phyloP scores from a whole-genome alignment of 2,797 vertebrate genomes.

The Sternarchorhynchus goeldii region DNA sequence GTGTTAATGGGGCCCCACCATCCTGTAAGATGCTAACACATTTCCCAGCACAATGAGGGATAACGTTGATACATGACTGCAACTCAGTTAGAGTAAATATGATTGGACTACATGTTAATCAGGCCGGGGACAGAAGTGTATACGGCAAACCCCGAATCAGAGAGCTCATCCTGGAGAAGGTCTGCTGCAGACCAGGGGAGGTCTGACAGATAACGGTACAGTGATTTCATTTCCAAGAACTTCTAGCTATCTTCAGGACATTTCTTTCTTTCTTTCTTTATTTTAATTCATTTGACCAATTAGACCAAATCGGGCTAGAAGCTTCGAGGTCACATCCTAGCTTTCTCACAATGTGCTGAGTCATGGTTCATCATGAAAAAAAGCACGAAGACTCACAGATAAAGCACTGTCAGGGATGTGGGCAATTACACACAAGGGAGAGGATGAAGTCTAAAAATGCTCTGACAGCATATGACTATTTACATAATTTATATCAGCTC shows the following conservation, averaged over 20 bases:
- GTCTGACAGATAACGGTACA: slow-evolving; percentile 29
- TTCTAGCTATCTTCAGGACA: slow-evolving; percentile 12
- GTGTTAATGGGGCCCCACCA: neutral
- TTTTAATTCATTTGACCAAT: slow-evolving; percentile 18
- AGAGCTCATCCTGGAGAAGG: slow-evolving; percentile 41
- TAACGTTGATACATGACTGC: slow-evolving; percentile 24
- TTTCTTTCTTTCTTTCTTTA: neutral
- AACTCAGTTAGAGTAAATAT: slow-evolving; percentile 36
- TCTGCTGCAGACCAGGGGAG: slow-evolving; percentile 21
- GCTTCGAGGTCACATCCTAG: slow-evolving; percentile 16
- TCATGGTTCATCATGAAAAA: slow-evolving; percentile 2
- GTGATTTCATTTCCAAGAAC: slow-evolving; percentile 49
- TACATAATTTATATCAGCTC: neutral
- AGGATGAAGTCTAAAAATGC: neutral
- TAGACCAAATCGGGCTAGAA: slow-evolving; percentile 9
- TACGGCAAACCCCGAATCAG: slow-evolving; percentile 26
- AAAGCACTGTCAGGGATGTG: slow-evolving; percentile 5
- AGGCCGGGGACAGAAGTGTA: slow-evolving; percentile 30
- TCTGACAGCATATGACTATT: slow-evolving; percentile 10
- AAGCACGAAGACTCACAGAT: neutral
- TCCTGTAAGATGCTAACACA: neutral
- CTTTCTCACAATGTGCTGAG: slow-evolving; percentile 27
- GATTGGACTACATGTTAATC: slow-evolving; percentile 32
- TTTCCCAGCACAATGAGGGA: neutral
- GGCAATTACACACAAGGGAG: slow-evolving; percentile 27